phyloP scores from a whole-genome alignment of 2,113 vertebrate genomes.

The Calypte anna region DNA sequence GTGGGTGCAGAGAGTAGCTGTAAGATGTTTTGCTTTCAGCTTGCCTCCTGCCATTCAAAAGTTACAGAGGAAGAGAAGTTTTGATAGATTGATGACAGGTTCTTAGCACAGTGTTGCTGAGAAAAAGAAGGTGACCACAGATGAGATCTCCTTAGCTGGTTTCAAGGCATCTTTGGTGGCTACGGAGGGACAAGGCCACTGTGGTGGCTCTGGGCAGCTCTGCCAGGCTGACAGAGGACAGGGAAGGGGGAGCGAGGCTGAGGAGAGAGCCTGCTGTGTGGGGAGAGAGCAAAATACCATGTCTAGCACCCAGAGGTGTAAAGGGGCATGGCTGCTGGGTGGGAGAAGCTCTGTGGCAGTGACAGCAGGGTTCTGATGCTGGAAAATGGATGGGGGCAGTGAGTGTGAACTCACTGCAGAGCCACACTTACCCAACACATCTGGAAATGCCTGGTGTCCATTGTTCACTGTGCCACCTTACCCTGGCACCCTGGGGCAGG shows the following conservation, averaged over 20 bases:
- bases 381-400: not conserved
- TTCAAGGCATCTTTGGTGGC: not conserved
- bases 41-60: not conserved
- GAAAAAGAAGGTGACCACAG: not conserved
- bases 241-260: not conserved
- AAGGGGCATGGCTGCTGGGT: not conserved
- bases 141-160: not conserved
- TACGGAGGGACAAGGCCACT: fast-evolving
- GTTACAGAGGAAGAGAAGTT: not conserved
- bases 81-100: not conserved
- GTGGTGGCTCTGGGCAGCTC: not conserved
- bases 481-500: not conserved
- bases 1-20: not conserved
- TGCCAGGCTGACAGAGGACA: not conserved
- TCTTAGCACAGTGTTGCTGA: not conserved
- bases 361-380: not conserved
- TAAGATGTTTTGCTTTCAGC: not conserved
- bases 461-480: not conserved
- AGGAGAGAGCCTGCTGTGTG: not conserved
- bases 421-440: not conserved
- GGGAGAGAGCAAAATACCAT: not conserved
- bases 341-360: not conserved
- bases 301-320: not conserved
- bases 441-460: fast-evolving
- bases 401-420: not conserved